These are phyloP conservation scores for Brachypodius melanocephalos DNA, from an alignment of 2,113 vertebrate genomes.

Conservation along the genomic window DNA sequence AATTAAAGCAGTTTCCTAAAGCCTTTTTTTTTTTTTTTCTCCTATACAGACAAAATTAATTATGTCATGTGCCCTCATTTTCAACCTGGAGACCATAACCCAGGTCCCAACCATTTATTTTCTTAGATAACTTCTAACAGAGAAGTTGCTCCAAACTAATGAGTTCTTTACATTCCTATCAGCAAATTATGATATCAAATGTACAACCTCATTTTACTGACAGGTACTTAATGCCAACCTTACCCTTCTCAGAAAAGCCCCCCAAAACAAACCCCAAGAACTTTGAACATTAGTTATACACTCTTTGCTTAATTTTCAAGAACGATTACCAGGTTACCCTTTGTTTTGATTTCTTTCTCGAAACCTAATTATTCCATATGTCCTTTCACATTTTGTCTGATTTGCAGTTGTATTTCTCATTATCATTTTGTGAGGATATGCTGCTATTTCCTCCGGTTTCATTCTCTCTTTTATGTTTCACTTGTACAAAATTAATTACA, in stretches of 20 bases:
- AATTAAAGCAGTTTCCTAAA: not conserved
- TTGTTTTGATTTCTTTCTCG: constrained; percentile 45
- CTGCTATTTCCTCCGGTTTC: constrained; percentile 66
- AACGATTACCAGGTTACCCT: constrained; percentile 40
- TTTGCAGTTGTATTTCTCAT: constrained; percentile 68
- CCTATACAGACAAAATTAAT: not conserved
- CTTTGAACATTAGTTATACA: not conserved
- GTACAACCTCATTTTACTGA: too few species aligned
- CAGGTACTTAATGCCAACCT: not conserved
- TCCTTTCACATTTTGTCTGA: constrained; percentile 64
- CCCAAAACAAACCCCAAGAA: not conserved
- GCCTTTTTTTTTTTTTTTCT: not conserved
- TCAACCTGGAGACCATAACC: not conserved
- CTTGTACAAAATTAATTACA: constrained; percentile 82
- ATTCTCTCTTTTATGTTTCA: constrained; percentile 71
- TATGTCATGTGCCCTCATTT: not conserved
- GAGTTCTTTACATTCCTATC: not conserved
- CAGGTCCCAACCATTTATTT: not conserved
- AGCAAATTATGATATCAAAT: not conserved
- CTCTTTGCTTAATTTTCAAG: not conserved
- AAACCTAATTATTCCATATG: constrained; percentile 62
- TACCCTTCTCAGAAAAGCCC: not conserved
- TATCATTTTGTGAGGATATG: constrained; percentile 61
- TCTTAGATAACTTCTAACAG: not conserved
- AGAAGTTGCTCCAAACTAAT: not conserved